Percentiles rank a stretch among this genome's conserved stretches.
These are phyloP conservation scores for Diadegma fenestrale DNA, from an alignment of 2,888 invertebrate species.

Conservation along the genomic window DNA sequence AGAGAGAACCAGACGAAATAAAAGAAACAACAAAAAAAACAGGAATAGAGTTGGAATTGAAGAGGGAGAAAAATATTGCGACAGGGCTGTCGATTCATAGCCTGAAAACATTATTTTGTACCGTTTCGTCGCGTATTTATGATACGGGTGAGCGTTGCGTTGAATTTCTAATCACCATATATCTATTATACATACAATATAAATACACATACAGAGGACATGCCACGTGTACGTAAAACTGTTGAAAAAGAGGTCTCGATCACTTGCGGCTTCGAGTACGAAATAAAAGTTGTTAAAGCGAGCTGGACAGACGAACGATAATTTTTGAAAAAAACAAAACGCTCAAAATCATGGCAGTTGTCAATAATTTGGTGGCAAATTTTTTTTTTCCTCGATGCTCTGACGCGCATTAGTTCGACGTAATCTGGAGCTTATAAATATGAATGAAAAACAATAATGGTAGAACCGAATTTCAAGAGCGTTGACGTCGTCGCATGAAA, in stretches of 20 bases:
- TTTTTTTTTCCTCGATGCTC: neutral
- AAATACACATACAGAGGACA: conserved; percentile 19
- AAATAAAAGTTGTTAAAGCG: conserved; percentile 8
- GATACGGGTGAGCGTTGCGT: conserved; percentile 66
- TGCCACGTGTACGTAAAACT: conserved; percentile 10
- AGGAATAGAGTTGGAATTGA: conserved; percentile 25
- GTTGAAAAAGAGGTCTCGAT: conserved; percentile 33
- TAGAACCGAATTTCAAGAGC: conserved; percentile 66
- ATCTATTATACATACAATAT: conserved; percentile 33
- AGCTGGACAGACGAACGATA: conserved; percentile 14
- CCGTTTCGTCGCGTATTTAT: conserved; percentile 60
- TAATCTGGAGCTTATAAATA: conserved; percentile 81
- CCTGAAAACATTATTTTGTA: conserved; percentile 67
- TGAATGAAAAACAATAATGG: conserved; percentile 77
- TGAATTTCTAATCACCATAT: conserved; percentile 67
- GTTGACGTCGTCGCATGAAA: conserved; percentile 66
- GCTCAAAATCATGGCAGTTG: neutral
- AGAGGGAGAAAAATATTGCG: conserved; percentile 37
- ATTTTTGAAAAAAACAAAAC: conserved; percentile 17
- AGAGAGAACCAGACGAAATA: conserved; percentile 36
- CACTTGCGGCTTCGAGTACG: neutral
- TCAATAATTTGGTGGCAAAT: neutral
- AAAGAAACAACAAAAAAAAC: conserved; percentile 41
- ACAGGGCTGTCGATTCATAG: conserved; percentile 55
- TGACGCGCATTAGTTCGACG: conserved; percentile 36